Base-by-base conservation (phyloP, 2,113 vertebrate genomes). In the Sclerurus mexicanus region DNA sequence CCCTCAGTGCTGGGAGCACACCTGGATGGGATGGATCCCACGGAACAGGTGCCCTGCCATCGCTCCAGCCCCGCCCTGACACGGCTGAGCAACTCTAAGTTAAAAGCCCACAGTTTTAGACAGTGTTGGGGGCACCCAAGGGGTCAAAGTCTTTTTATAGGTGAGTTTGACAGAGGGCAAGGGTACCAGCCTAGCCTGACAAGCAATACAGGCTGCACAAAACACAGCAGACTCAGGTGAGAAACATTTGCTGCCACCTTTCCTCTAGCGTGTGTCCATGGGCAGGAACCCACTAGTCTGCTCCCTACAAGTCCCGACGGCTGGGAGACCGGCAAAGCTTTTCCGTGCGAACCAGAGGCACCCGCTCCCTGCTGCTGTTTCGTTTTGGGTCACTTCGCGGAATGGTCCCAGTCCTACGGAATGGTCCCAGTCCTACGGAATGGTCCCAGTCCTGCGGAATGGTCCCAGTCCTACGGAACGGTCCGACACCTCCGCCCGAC, bases 231-330 rank as follows among this genome's bases (percentile, higher is more conserved):
- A 8, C 2, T 27, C 10, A 1, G 27, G 25, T 2, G 15, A 28
- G 33, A 60, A 59, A 30, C 18, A 49, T 10, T 0, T 3, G 1
- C 1, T 21, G n/a, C 6, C 49, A 2, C 46, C 47, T 27, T 50
- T 28, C 59, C 30, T 20, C 24, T 1, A 35, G 19, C 0, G 1
- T 10, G 7, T 3, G 11, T 4, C n/a, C 22, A 0, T 0, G 3
- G 47, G 20, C 11, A 50, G 59, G 4, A 46, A 31, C 28, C 47
- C 22, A 5, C 9, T 6, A 35, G 6, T 1, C 35, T 2, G 7
- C 55, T 1, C 13, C 47, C 35, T 30, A 0, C 31, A 9, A 31
- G 21, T 8, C 20, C 40, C 2, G 37, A 33, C 0, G 13, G 37
- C 37, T 10, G 9, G 1, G 3, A 21, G 5, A 22, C 15, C 6